A percentile compares a stretch with the other conserved stretches of the same genome.
Conservation (phyloP, 2,113 vertebrate species). For the Hyaena hyaena region DNA sequence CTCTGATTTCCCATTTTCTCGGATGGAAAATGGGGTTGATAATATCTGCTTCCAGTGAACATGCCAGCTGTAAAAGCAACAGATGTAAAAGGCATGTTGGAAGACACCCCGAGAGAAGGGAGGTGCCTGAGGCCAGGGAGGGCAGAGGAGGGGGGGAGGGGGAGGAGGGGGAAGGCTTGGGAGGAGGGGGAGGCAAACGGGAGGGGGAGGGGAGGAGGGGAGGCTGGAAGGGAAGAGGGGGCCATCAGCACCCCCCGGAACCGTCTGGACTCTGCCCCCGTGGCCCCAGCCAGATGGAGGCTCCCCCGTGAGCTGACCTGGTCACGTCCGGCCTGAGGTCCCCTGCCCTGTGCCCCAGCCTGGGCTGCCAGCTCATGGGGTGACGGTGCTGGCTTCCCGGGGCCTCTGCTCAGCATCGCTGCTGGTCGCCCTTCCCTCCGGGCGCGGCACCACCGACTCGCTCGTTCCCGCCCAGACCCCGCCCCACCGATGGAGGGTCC, state of each 20-base stretch:
- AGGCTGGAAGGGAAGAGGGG: too few species aligned
- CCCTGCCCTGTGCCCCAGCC: fast-evolving
- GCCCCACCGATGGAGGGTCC: fast-evolving
- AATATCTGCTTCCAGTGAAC: neutral
- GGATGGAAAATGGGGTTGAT: neutral
- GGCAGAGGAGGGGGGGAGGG: neutral
- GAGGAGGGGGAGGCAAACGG: too few species aligned
- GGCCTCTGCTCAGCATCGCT: neutral
- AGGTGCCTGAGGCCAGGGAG: neutral
- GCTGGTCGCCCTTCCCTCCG: too few species aligned
- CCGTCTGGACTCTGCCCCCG: neutral
- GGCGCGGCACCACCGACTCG: neutral
- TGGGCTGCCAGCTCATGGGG: neutral
- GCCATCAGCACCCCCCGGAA: neutral
- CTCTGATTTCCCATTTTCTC: neutral
- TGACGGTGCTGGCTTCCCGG: fast-evolving
- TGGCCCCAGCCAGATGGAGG: neutral
- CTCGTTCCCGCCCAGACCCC: neutral
- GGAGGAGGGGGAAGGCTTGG: too few species aligned
- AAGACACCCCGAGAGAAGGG: fast-evolving
- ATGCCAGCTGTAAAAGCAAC: neutral
- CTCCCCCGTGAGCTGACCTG: neutral
- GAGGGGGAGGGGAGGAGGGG: neutral
- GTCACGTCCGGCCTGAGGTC: neutral
- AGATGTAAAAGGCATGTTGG: fast-evolving